Percentiles rank a stretch among this genome's conserved stretches.
Conservation (phyloP, 2,888 invertebrate species). For the Drosophila barbarae region DNA sequence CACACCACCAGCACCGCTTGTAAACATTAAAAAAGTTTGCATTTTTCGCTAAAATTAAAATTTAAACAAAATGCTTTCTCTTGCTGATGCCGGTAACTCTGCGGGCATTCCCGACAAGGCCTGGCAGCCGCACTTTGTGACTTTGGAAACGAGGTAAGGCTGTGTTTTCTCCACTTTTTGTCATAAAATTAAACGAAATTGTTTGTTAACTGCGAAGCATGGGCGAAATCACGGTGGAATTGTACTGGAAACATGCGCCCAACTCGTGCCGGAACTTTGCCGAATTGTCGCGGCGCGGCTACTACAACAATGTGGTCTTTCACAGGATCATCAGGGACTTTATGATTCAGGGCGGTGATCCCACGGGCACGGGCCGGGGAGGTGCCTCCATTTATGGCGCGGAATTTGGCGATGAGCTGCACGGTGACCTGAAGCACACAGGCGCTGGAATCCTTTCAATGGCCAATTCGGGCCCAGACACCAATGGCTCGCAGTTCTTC, state of each 20-base stretch:
- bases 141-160: constrained; percentile 90
- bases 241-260: constrained; percentile 99
- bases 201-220: constrained; percentile 82
- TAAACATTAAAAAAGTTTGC: constrained; percentile 6
- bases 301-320: constrained; percentile 97
- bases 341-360: constrained; percentile 98
- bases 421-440: constrained; percentile 96
- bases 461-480: constrained; percentile 98
- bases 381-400: constrained; percentile 98
- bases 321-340: constrained; percentile 97
- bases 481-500: constrained; percentile 99
- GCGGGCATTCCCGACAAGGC: constrained; percentile 89
- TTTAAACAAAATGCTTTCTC: constrained; percentile 48
- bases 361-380: constrained; percentile 97
- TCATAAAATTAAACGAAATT: too few relatives aligned
- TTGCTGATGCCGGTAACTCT: constrained; percentile 49
- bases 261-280: constrained; percentile 98
- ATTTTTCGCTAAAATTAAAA: neutral
- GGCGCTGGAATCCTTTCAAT: constrained; percentile 94
- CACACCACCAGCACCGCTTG: neutral
- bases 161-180: constrained; percentile 48
- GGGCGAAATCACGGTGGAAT: constrained; percentile 94
- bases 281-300: constrained; percentile 94
- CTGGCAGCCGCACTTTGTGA: constrained; percentile 92
- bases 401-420: constrained; percentile 97